phyloP scores from a whole-genome alignment of 2,797 vertebrate genomes.

The Pitangus sulphuratus region DNA sequence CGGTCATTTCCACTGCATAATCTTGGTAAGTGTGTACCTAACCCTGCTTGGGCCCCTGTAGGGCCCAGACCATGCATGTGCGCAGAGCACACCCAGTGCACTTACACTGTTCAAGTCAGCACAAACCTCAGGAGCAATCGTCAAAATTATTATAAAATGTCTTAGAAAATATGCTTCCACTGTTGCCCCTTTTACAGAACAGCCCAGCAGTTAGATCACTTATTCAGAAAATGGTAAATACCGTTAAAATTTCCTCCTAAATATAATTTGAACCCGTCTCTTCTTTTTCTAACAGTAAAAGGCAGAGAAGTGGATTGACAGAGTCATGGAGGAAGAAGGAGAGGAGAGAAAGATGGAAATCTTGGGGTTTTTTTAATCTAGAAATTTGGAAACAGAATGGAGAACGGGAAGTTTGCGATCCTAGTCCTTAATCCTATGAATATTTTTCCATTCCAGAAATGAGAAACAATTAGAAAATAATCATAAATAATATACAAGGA shows the following conservation, averaged over 20 bases:
- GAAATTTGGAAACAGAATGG: neutral
- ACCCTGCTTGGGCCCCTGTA: neutral
- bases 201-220: neutral
- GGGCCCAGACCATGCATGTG: neutral
- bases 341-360: neutral
- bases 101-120: neutral
- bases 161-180: neutral
- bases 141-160: neutral
- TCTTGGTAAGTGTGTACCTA: neutral
- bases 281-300: neutral
- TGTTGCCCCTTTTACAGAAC: neutral
- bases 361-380: accelerated
- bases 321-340: neutral
- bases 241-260: neutral
- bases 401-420: neutral
- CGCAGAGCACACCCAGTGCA: neutral
- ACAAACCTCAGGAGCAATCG: neutral
- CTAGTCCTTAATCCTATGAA: no score
- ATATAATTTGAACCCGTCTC: neutral
- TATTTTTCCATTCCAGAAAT: no score
- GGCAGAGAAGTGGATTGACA: neutral
- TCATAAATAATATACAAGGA: no score
- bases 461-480: no score
- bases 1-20: neutral
- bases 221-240: neutral